Base-by-base conservation (phyloP, 2,113 vertebrate genomes). In the Anolis carolinensis region DNA sequence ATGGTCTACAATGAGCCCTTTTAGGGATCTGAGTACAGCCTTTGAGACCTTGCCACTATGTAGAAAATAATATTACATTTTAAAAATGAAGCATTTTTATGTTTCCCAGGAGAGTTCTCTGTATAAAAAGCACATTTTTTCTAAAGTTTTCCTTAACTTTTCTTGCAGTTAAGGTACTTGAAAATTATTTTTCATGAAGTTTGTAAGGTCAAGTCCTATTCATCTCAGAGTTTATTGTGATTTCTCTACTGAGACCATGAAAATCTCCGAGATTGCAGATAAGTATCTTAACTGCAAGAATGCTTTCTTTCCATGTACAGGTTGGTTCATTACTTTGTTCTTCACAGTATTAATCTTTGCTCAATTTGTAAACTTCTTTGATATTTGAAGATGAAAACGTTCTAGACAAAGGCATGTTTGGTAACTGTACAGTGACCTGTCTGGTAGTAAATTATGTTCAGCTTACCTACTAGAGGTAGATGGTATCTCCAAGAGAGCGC, bases 341-440 rank as follows among this genome's bases (percentile, higher is more conserved):
- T 68, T 78, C 8, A 7, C 30, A 65, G 71, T 87, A 59, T 76
- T 77, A 82, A 62, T 70, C 34, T 18, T 82, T 68, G 68, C 50
- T 50, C 62, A 82, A 27, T 75, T 81, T 89, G 34, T 79, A 79
- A 85, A 90, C 65, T 86, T 55, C 67, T 82, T 83, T 50, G 83
- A 82, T 55, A 88, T 89, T 63, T 71, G 86, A 55, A 92, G 50
- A 65, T 84, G 73, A 82, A 85, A 81, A 89, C 62, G 7, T 77
- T 55, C 89, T 79, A 87, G 75, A 44, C 85, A 34, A n/a, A 20
- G 75, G 27, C 36, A 7, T 79, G 91, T 86, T 85, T 82, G 77
- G 63, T 27, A 32, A 77, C 82, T 82, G 21, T 86, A 83, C 79
- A 32, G 39, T 85, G 74, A 85, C 74, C 83, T 68, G 63, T 55